These are phyloP conservation scores for Leptinotarsa defecta DNA, from an alignment of 1,140 invertebrate genomes.

Conservation along the genomic window DNA sequence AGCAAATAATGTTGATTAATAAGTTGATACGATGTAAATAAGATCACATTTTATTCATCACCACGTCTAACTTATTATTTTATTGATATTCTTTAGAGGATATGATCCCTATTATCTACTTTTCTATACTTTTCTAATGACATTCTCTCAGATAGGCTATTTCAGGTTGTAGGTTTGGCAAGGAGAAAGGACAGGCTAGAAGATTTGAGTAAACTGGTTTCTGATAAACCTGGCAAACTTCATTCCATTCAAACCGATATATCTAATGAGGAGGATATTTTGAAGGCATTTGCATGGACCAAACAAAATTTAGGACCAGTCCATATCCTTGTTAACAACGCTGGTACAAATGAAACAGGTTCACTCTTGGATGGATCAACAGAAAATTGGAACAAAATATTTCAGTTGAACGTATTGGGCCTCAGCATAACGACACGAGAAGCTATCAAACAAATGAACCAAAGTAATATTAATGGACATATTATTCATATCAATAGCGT, in stretches of 20 bases:
- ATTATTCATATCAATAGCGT: constrained; percentile 44
- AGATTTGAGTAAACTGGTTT: constrained; percentile 24
- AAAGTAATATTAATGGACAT: constrained; percentile 30
- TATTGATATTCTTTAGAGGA: too few species aligned
- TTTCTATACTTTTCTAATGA: too few species aligned
- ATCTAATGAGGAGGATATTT: constrained; percentile 63
- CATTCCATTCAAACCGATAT: constrained; percentile 50
- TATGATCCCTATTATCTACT: too few species aligned
- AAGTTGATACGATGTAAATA: background rate
- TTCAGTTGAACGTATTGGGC: constrained; percentile 52
- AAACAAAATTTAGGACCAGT: constrained; percentile 64
- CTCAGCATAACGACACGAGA: constrained; percentile 42
- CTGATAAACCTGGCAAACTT: constrained; percentile 29
- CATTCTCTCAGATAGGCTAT: too few species aligned
- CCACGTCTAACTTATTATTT: too few species aligned
- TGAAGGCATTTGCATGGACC: constrained; percentile 65
- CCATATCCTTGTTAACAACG: constrained; percentile 72
- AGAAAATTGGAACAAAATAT: constrained; percentile 28
- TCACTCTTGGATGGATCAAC: constrained; percentile 18
- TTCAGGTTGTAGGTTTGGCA: constrained; percentile 38
- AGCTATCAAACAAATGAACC: constrained; percentile 54
- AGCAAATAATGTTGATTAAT: too few species aligned
- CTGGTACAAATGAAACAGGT: constrained; percentile 55
- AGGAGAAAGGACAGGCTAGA: constrained; percentile 37
- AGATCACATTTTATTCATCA: background rate